phyloP scores from a whole-genome alignment of 2,888 invertebrate genomes.

The Unio delphinus region DNA sequence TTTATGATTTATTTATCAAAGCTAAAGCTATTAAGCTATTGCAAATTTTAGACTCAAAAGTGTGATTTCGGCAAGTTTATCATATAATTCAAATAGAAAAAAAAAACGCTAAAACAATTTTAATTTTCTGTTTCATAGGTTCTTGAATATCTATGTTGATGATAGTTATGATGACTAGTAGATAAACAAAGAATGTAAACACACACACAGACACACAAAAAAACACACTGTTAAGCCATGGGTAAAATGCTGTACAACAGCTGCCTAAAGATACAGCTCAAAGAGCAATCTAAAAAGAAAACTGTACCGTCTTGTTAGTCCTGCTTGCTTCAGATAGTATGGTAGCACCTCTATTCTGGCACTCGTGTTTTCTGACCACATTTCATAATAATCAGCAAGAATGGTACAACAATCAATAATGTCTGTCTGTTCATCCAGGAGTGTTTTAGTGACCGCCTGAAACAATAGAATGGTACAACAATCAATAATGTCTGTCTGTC shows the following conservation, averaged over 20 bases:
- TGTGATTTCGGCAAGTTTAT: no score
- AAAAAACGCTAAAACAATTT: no score
- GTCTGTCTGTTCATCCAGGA: slow-evolving; percentile 23
- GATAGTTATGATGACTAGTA: no score
- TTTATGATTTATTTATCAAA: no score
- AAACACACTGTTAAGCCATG: not conserved
- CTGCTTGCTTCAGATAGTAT: slow-evolving; percentile 42
- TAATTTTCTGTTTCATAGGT: no score
- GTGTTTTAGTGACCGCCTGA: slow-evolving; percentile 46
- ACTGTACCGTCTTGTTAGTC: slow-evolving; percentile 43
- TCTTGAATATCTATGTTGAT: no score
- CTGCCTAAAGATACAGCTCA: not conserved
- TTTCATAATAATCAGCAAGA: slow-evolving; percentile 57
- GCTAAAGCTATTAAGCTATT: no score
- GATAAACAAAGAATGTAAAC: no score
- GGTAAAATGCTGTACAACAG: not conserved
- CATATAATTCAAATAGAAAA: no score
- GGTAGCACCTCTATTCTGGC: slow-evolving; percentile 43
- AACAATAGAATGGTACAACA: slow-evolving; percentile 31
- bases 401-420: slow-evolving; percentile 34
- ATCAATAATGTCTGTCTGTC: slow-evolving; percentile 10
- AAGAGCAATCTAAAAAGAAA: not conserved
- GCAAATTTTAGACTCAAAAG: no score
- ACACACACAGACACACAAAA: no score
- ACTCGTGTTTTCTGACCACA: slow-evolving; percentile 41